phyloP scores from a whole-genome alignment of 2,888 invertebrate genomes.

The Diachrysia chrysitis region DNA sequence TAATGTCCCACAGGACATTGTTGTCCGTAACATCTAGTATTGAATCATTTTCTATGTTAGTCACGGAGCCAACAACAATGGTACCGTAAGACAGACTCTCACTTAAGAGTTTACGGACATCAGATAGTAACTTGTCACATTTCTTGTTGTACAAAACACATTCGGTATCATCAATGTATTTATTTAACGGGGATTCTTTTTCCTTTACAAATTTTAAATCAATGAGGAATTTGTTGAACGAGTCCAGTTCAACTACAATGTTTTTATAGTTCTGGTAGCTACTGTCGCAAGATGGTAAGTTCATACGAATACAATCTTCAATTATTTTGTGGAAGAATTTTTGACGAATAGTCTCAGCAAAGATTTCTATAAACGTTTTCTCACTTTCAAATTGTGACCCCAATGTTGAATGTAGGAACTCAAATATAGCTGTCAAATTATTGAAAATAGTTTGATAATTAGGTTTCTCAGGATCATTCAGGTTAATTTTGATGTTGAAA shows the following conservation, averaged over 20 bases:
- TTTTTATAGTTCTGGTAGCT: conserved; percentile 81
- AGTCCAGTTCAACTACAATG: conserved; percentile 81
- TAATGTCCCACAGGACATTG: conserved; percentile 72
- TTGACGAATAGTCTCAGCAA: conserved; percentile 77
- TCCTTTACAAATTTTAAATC: conserved; percentile 83
- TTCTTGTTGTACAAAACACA: conserved; percentile 84
- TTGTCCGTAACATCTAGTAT: conserved; percentile 71
- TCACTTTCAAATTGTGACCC: conserved; percentile 80
- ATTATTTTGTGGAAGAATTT: conserved; percentile 84
- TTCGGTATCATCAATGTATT: conserved; percentile 82
- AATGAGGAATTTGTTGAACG: conserved; percentile 83
- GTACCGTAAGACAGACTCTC: conserved; percentile 80
- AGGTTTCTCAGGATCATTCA: conserved; percentile 75
- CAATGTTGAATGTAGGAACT: conserved; percentile 82
- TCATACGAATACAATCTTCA: conserved; percentile 81
- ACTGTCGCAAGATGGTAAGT: conserved; percentile 81
- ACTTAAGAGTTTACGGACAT: conserved; percentile 75
- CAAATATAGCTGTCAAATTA: conserved; percentile 84
- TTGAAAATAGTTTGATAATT: conserved; percentile 82
- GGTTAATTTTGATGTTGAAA: conserved; percentile 81
- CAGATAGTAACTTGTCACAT: conserved; percentile 81
- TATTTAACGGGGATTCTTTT: conserved; percentile 78
- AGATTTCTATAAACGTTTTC: conserved; percentile 79
- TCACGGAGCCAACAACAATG: conserved; percentile 70
- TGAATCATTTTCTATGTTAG: conserved; percentile 68